Evolutionary conservation across 2,797 vertebrate species (phyloP).

Genomic region (Artibeus lituratus): DNA sequence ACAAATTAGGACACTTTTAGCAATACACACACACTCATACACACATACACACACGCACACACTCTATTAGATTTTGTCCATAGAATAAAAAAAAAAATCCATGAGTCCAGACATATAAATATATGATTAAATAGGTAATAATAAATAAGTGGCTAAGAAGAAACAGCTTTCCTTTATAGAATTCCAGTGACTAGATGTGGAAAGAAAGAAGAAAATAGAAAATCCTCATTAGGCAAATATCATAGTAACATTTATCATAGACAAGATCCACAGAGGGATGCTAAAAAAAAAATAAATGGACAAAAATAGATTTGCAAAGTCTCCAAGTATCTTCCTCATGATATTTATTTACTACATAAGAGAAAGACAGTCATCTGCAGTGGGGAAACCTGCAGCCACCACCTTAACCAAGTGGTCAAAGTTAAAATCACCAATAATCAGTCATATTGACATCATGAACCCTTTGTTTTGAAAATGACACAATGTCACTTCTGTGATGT

Average conservation of each 20-base stretch:
- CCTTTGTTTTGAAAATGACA: neutral
- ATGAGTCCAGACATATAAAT: neutral
- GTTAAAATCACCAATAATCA: too few species aligned
- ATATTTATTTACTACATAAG: too few species aligned
- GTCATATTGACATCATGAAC: neutral
- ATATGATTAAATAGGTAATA: neutral
- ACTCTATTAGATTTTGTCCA: neutral
- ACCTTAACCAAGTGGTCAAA: too few species aligned
- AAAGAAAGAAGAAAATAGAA: neutral
- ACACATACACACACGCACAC: too few species aligned
- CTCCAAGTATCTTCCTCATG: too few species aligned
- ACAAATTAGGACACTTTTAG: neutral
- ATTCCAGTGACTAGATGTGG: neutral
- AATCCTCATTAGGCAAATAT: neutral
- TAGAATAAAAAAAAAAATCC: neutral
- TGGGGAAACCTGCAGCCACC: too few species aligned
- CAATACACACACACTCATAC: too few species aligned
- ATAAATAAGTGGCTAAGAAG: neutral
- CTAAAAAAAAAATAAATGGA: neutral
- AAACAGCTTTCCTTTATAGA: neutral
- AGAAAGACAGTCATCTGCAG: too few species aligned
- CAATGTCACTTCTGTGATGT: neutral
- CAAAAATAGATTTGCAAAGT: too few species aligned
- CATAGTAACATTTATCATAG: neutral
- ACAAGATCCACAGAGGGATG: neutral